Evolutionary conservation across 2,888 invertebrate genomes (phyloP).

Genomic region (Lasius platythorax): DNA sequence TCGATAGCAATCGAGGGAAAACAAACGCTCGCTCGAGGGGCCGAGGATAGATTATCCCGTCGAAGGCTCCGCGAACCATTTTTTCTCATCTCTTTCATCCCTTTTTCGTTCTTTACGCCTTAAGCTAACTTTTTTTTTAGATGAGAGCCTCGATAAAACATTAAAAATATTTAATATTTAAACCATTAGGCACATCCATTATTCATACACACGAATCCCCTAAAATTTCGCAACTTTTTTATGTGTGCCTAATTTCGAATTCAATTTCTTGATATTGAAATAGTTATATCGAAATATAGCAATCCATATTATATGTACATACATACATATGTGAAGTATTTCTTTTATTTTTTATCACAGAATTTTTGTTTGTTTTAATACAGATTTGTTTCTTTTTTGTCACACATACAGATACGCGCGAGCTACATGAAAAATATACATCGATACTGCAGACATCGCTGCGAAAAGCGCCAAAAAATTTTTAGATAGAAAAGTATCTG

Average conservation of each 20-base stretch:
- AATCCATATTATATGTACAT: background rate
- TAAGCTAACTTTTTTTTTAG: slow-evolving; percentile 11
- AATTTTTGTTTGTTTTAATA: background rate
- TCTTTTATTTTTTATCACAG: background rate
- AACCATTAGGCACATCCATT: background rate
- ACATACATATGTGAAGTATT: no score
- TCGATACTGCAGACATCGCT: background rate
- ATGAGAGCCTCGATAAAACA: background rate
- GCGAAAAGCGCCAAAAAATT: background rate
- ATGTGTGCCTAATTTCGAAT: background rate
- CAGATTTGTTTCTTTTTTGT: background rate
- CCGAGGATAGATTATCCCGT: slow-evolving; percentile 69
- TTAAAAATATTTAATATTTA: slow-evolving; percentile 14
- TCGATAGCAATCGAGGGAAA: slow-evolving; percentile 76
- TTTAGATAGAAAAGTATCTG: background rate
- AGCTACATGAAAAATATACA: background rate
- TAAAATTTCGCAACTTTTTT: background rate
- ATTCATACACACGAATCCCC: background rate
- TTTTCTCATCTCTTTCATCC: slow-evolving; percentile 31
- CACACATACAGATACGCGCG: background rate
- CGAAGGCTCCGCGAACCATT: slow-evolving; percentile 37
- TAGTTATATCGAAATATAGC: background rate
- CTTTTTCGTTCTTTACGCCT: slow-evolving; percentile 43
- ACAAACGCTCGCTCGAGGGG: slow-evolving; percentile 68
- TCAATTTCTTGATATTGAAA: background rate